phyloP scores from a whole-genome alignment of 30 jellyfish, hydroid and myxozoan species.

The Haliclystus octoradiatus region DNA sequence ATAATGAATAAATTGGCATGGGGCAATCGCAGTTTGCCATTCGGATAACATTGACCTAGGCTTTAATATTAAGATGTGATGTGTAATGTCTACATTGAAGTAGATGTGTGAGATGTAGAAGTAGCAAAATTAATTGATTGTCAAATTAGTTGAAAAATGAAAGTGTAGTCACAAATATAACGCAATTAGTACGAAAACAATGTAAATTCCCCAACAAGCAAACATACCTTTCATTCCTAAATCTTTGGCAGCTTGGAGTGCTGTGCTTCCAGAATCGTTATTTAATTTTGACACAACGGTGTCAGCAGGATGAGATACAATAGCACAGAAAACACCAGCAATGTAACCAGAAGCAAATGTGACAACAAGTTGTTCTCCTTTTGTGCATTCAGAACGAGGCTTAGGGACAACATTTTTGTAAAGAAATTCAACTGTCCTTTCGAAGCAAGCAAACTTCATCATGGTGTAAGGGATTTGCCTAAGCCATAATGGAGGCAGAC shows the following conservation, averaged over 20 bases:
- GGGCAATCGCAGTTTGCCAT: too few species aligned
- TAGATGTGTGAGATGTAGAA: too few species aligned
- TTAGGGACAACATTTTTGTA: slow-evolving; percentile 91
- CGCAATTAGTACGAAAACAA: background rate
- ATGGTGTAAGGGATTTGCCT: slow-evolving; percentile 99
- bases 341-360: slow-evolving; percentile 98
- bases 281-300: slow-evolving; percentile 94
- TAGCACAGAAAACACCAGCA: slow-evolving; percentile 99
- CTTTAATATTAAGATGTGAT: too few species aligned
- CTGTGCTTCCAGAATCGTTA: slow-evolving; percentile 92
- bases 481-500: slow-evolving; percentile 98
- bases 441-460: slow-evolving; percentile 99
- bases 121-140: too few species aligned
- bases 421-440: slow-evolving; percentile 87
- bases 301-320: slow-evolving; percentile 99
- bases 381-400: slow-evolving; percentile 93
- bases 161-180: too few species aligned
- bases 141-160: background rate
- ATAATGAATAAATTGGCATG: too few species aligned
- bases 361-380: slow-evolving; percentile 91
- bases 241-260: slow-evolving; percentile 93
- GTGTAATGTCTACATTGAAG: too few species aligned
- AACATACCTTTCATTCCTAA: slow-evolving; percentile 91
- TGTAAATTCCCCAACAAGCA: background rate
- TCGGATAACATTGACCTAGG: too few species aligned